Evolutionary conservation across 2,888 invertebrate species (phyloP).

Genomic region (Drosophila falleni): DNA sequence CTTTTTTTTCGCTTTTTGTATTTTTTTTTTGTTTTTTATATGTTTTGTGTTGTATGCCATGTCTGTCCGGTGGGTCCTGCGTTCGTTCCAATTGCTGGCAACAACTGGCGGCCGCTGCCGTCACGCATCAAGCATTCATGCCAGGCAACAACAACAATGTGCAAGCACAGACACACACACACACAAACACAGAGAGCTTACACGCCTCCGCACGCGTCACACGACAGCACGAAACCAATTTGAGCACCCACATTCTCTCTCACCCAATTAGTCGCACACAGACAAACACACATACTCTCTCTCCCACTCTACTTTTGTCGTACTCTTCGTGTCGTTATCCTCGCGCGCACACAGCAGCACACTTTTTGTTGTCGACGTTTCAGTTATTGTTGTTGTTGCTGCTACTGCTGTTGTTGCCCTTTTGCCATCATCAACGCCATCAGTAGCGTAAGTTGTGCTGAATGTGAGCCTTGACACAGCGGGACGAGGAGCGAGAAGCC

Average conservation of each 20-base stretch:
- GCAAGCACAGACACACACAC: constrained; percentile 27
- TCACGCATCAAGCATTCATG: constrained; percentile 80
- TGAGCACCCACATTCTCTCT: constrained; percentile 83
- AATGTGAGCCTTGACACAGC: constrained; percentile 51
- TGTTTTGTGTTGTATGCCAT: constrained; percentile 34
- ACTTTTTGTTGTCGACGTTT: constrained; percentile 55
- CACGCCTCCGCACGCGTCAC: constrained; percentile 79
- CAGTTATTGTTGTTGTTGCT: constrained; percentile 32
- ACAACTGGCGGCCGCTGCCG: constrained; percentile 78
- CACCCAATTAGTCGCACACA: constrained; percentile 84
- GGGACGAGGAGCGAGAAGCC: constrained; percentile 45
- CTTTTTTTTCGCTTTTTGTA: constrained; percentile 22
- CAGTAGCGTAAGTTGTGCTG: constrained; percentile 77
- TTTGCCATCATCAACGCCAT: constrained; percentile 79
- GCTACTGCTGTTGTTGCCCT: constrained; percentile 63
- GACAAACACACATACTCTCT: constrained; percentile 37
- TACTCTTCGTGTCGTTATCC: constrained; percentile 74
- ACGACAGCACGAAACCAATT: constrained; percentile 81
- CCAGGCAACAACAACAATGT: constrained; percentile 52
- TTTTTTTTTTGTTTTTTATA: constrained; percentile 13
- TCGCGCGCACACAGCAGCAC: constrained; percentile 75
- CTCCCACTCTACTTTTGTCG: constrained; percentile 35
- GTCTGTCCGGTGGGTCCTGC: constrained; percentile 53
- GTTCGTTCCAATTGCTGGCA: constrained; percentile 76
- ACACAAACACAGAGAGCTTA: constrained; percentile 49